These are phyloP conservation scores for Brachionus manjavacas DNA, from an alignment of 1,140 invertebrate genomes.

Conservation along the genomic window DNA sequence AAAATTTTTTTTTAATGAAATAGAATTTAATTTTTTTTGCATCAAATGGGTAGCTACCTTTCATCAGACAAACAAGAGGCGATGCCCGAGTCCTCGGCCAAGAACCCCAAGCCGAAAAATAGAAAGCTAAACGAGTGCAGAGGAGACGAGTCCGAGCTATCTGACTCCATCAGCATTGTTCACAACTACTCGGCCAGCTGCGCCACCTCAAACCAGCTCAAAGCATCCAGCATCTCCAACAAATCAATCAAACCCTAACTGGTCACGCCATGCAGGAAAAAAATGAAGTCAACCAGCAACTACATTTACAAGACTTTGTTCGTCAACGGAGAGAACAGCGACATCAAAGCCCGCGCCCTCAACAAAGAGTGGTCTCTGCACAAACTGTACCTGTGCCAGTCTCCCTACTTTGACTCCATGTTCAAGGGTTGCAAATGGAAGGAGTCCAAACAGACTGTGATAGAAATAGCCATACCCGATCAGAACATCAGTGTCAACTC, in stretches of 20 bases:
- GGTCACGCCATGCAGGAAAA: conserved; percentile 58
- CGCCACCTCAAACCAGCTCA: not conserved
- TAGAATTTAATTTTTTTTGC: too few relatives aligned
- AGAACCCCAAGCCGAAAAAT: not conserved
- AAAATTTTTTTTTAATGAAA: too few relatives aligned
- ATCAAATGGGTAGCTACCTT: not conserved
- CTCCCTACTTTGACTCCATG: conserved; percentile 76
- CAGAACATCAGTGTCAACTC: conserved; percentile 68
- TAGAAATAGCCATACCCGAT: conserved; percentile 70
- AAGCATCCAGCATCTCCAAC: not conserved
- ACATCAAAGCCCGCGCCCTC: conserved; percentile 69
- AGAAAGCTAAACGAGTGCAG: not conserved
- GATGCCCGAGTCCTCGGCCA: not conserved
- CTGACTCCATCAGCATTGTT: not conserved
- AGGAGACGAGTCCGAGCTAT: not conserved
- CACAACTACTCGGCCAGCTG: not conserved
- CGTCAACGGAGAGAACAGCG: conserved; percentile 70
- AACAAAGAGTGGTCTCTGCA: conserved; percentile 71
- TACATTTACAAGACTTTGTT: conserved; percentile 76
- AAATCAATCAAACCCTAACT: not conserved
- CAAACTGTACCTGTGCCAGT: conserved; percentile 72
- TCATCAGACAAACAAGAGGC: not conserved
- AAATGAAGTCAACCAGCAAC: conserved; percentile 68
- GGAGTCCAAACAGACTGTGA: conserved; percentile 66
- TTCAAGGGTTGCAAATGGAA: conserved; percentile 72